Evolutionary conservation across 1,140 invertebrate genomes (phyloP), one percentile per base, ranked within the genome.

Genomic region (Hypothenemus hampei): DNA sequence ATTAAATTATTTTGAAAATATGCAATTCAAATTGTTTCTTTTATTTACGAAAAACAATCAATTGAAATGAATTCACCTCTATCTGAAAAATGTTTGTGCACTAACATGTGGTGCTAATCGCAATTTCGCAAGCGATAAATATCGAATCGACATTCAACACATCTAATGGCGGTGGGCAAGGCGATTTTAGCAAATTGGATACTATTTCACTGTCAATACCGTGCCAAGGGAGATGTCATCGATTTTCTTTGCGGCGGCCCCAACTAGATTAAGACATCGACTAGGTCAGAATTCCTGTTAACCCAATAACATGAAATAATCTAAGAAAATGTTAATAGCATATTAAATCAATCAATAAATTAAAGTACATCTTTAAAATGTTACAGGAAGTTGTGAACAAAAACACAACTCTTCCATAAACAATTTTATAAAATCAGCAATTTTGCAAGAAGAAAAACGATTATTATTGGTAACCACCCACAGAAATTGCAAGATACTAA

Each of bases 181-280:
- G 49, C 49, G 49, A 51, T 51, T 51, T 51, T 51, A 43, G 49
- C 49, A 51, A 51, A 51, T 51, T 51, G 35, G 49, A 36, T 41
- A 51, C 33, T 51, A 51, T 51, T 40, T 51, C 49, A 40, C 23
- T 51, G 49, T 40, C 49, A 36, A 13, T 41, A 16, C 33, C n/a
- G 36, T 15, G 31, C 3, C 36, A 31, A 20, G n/a, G 21, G 33
- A 3, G 31, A 4, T 36, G 26, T 20, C 31, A 48, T 48, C 46
- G 46, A 48, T 48, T 48, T 36, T 36, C 40, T 11, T 37, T 16
- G 35, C 7, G n/a, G n/a, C 8, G 26, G 26, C 3, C 26, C 26
- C 1, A 8, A 31, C 26, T 37, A n/a, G 18, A 16, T 37, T 13
- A 37, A 37, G 7, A 8, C 35, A 7, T 16, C 35, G 18, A 37